Base-by-base conservation (phyloP, 2,888 invertebrate species). In the Uropetala carovei region DNA sequence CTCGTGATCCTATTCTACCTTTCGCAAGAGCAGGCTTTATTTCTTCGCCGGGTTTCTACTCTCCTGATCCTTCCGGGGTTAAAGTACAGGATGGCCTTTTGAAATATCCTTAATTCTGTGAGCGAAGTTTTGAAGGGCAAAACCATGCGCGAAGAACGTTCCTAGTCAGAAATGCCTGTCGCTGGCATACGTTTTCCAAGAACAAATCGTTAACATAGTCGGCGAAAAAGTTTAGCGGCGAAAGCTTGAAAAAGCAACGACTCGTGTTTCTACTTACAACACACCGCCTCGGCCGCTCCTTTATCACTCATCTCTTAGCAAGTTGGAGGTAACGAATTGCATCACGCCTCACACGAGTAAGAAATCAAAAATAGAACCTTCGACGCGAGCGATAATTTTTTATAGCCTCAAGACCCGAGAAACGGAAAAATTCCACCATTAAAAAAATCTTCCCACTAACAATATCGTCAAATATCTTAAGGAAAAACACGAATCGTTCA, bases 1-100 rank as follows among this genome's bases (percentile, higher is more conserved):
- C 68, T 68, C 68, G 68, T 68, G 68, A 68, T 68, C n/a, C 68
- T 68, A 68, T 68, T 68, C 18, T 68, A 68, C 68, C 68, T 68
- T 68, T 68, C 68, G 68, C 68, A 68, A 68, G 18, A 64, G n/a
- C 68, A 68, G 9, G 68, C 22, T 16, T n/a, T 22, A n/a, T 68
- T 3, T 43, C 43, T 43, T 43, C 5, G 18, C 64, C 68, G 68
- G 22, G 68, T 43, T 43, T 43, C 43, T 3, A 43, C 43, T 43
- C 68, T n/a, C 68, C 68, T n/a, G 9, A 68, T 18, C 22, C 68
- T 68, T 68, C 68, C 68, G 68, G 68, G 68, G 68, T 68, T 68
- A 7, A 68, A 68, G 18, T 68, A 18, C n/a, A 68, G 18, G 68
- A 68, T 68, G 8, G n/a, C 68, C 68, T 68, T 68, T 68, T 22